Evolutionary conservation across 2,113 vertebrate species (phyloP), one percentile per base, ranked within the genome.

Genomic region (Saguinus imperator): DNA sequence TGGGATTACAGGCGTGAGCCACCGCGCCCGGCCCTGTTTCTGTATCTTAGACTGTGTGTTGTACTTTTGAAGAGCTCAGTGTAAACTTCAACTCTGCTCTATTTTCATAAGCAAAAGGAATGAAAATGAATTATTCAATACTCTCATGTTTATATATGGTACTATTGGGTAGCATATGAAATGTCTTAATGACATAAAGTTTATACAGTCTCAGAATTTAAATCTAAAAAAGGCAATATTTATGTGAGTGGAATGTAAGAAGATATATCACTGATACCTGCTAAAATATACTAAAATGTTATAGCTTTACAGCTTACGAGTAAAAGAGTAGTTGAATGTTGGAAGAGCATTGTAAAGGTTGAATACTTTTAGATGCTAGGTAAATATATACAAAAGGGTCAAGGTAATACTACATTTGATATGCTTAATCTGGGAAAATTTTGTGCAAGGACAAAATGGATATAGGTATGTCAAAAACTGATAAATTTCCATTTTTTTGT

Each of bases 31-130:
- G 37, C 37, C 37, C 37, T 91, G 2, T 23, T 76, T 89, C 32
- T 95, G 14, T 79, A 93, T 94, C 84, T 80, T 77, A 80, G 73
- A 76, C 72, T 92, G 90, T 70, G 8, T 84, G 20, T 52, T 92
- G 2, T 1, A 48, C 8, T 66, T 55, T 76, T 76, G 43, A 94
- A 94, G 58, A 89, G 27, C 75, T 87, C 6, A 57, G 5, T 43
- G 7, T 58, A 70, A 64, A 45, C 4, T 73, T 8, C 1, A 43
- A 6, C 35, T 90, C 32, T 66, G 61, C 20, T 89, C 10, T 43
- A 13, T 94, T 94, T 55, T 35, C 25, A 58, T 76, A 91, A 85
- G 2, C 11, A 86, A 75, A 75, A 82, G 13, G 20, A 75, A 68
- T 8, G 23, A 87, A 58, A 83, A 77, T 29, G 35, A 50, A 73